Base-by-base conservation (phyloP, 2,113 vertebrate genomes). In the Saguinus imperator region DNA sequence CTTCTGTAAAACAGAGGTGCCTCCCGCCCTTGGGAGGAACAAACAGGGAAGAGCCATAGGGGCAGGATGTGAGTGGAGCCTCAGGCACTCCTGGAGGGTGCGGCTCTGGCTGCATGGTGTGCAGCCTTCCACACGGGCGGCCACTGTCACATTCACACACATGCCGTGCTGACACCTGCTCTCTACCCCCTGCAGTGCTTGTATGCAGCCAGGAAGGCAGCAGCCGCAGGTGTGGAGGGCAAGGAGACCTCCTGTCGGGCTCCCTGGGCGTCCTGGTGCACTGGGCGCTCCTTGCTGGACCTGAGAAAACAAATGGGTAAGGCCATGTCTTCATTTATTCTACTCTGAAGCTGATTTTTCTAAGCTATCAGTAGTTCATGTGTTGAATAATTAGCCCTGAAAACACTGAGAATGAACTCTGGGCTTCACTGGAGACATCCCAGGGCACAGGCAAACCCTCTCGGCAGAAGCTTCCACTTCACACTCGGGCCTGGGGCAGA, bases 211-310 rank as follows among this genome's bases (percentile, higher is more conserved):
- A 98, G 0, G 99, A 99, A 98, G 99, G 99, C 97, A 99, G 99
- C 91, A 98, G 98, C 94, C 99, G 99, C 87, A 98, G 99, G 91
- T 99, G 99, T 50, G 99, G 99, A 0, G 99, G 99, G 58, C 99
- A 99, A 96, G 99, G 99, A 1, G 99, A 99, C 94, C 99, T 99
- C 72, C 99, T 99, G 1, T 99, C 99, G 1, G 99, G 99, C 45
- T 99, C 99, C 73, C 98, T 99, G 80, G 99, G 99, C 23, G 99
- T 99, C 94, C 97, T 99, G 85, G 99, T 98, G 0, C 99, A 99
- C 97, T 99, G 99, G 99, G 99, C 99, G 0, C 99, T 99, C 86
- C 98, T 98, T 52, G 98, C 99, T n/a, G 98, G 99, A 75, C 96
- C 98, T 13, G 99, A 99, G 95, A 98, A 98, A 81, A 98, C 98